Evolutionary conservation across 2,888 invertebrate genomes (phyloP).

Genomic region (Prenolepis imparis): DNA sequence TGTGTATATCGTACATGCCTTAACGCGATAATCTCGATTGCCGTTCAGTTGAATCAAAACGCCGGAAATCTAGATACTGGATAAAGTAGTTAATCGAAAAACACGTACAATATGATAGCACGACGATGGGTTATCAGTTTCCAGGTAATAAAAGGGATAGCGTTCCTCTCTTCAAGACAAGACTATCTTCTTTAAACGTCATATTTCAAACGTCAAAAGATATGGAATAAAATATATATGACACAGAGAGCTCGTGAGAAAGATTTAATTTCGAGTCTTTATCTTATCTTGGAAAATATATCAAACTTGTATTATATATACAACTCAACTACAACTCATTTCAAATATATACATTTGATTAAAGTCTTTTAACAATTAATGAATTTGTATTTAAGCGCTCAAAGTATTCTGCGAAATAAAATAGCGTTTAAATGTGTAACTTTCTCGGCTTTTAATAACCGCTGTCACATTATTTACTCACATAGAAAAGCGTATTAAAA

Average conservation of each 20-base stretch:
- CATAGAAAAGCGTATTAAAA: not conserved
- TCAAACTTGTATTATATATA: not conserved
- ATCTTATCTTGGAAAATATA: not conserved
- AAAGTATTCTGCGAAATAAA: not conserved
- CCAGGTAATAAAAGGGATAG: not conserved
- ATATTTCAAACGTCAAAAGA: not conserved
- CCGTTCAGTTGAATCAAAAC: constrained; percentile 14
- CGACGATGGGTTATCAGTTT: not conserved
- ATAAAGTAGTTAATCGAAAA: constrained; percentile 2
- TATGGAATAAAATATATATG: not conserved
- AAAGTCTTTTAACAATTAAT: not conserved
- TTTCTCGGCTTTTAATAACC: not conserved
- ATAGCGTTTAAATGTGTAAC: not conserved
- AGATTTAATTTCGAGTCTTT: not conserved
- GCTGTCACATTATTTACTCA: not conserved
- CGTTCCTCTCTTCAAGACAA: not conserved
- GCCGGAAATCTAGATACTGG: constrained; percentile 26
- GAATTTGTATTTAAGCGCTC: not conserved
- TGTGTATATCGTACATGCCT: constrained; percentile 24
- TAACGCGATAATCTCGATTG: constrained; percentile 47
- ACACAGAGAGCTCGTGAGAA: not conserved
- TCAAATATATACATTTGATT: not conserved
- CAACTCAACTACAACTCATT: not conserved
- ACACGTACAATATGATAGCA: too few species aligned
- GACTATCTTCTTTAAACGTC: constrained; percentile 22